Evolutionary conservation across 2,888 invertebrate species (phyloP), one percentile per base, ranked within the genome.

Genomic region (Petrolisthes manimaculis): DNA sequence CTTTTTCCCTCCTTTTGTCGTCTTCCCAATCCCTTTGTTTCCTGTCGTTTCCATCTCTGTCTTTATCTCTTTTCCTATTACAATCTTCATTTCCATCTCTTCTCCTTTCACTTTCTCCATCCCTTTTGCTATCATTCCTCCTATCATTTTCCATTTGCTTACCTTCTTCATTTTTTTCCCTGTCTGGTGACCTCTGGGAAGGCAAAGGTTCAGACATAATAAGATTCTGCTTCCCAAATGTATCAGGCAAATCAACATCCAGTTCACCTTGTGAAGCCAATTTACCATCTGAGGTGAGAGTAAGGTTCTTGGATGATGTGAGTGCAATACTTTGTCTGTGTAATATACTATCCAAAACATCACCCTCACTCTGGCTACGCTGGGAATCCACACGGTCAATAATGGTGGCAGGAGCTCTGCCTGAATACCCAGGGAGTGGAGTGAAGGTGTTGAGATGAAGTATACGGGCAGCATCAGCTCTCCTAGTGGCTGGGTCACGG

Each of bases 271-370:
- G n/a, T 24, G 81, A 55, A n/a, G 51, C 71, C 21, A 85, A 14
- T 18, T 89, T 89, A n/a, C 89, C 56, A 6, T 89, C 89, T 80
- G 75, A 71, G 53, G 85, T 85, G 21, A 89, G 37, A 53, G 77
- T 56, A 5, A 85, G 78, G 69, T 82, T 81, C 82, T 88, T 88
- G 18, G 88, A 84, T 14, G 75, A 81, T 3, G 88, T 75, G 12
- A 88, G 61, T 14, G 78, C 82, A 56, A 89, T 86, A 9, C 75
- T 78, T 77, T 89, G 89, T 6, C 83, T 84, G 71, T 85, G 82
- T 18, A 89, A 53, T 12, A 89, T 89, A 21, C 82, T 77, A 37
- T 85, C 85, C 24, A 89, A 78, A 14, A 89, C 67, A 56, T 89
- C 89, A 82, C 67, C 82, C 9, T 82, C 69, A 9, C 37, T 75